Conservation (phyloP, 2,888 invertebrate species). For the Epinotia demarniana region DNA sequence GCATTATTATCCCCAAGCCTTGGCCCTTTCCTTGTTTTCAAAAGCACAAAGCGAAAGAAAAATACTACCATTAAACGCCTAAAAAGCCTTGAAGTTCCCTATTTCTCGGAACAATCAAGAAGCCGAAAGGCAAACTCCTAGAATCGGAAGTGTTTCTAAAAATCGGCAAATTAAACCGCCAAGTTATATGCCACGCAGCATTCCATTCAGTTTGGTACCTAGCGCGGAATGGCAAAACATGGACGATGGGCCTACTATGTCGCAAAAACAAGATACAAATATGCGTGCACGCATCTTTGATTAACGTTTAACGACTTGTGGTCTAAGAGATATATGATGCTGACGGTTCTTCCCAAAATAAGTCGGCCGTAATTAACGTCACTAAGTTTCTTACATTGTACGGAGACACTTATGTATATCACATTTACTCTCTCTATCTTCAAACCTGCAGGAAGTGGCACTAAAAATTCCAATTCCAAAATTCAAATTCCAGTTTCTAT, state of each 20-base stretch:
- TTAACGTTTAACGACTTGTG: background rate
- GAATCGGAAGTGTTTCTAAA: constrained; percentile 36
- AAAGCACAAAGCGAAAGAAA: constrained; percentile 16
- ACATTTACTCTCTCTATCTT: too few relatives aligned
- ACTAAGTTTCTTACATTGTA: too few relatives aligned
- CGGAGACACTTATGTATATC: too few relatives aligned
- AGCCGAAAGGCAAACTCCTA: constrained; percentile 39
- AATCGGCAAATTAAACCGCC: constrained; percentile 30
- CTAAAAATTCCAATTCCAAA: too few relatives aligned
- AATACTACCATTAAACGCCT: constrained; percentile 5
- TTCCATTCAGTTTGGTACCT: constrained; percentile 40
- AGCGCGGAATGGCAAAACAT: constrained; percentile 27
- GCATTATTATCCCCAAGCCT: constrained; percentile 19
- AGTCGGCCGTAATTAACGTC: too few relatives aligned
- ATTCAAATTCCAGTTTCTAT: too few relatives aligned
- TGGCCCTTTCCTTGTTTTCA: constrained; percentile 20
- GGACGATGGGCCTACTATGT: background rate
- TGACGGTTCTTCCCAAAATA: too few relatives aligned
- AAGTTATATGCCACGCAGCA: constrained; percentile 41
- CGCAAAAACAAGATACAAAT: background rate
- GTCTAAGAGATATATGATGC: background rate
- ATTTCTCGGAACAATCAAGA: constrained; percentile 36
- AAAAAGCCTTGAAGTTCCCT: constrained; percentile 20
- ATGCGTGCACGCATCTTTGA: background rate
- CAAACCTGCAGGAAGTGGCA: too few relatives aligned